These are phyloP conservation scores for Cephonodes hylas DNA, from an alignment of 2,888 invertebrate species.

Conservation along the genomic window DNA sequence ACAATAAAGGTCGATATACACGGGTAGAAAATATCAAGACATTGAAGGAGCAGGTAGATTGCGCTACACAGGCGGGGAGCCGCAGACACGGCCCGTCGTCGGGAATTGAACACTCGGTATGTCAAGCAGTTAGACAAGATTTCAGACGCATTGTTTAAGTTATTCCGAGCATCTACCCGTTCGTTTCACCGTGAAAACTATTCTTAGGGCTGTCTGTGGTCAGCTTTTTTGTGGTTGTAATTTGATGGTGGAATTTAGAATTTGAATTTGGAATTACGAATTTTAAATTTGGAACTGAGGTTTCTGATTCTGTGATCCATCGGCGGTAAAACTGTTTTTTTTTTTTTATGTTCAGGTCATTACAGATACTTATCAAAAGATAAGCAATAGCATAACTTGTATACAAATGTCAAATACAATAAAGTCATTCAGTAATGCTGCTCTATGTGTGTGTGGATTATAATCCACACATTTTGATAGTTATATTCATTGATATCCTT, in stretches of 20 bases:
- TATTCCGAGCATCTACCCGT: conserved; percentile 62
- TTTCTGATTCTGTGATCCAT: too few species aligned
- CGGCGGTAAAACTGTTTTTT: too few species aligned
- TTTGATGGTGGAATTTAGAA: background rate
- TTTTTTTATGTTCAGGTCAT: too few species aligned
- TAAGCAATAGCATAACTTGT: too few species aligned
- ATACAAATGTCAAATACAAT: too few species aligned
- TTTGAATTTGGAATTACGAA: background rate
- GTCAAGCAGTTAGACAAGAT: conserved; percentile 75
- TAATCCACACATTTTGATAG: too few species aligned
- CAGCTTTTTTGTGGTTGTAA: background rate
- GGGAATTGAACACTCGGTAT: conserved; percentile 67
- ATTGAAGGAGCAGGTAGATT: conserved; percentile 1
- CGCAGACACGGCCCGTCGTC: conserved; percentile 10
- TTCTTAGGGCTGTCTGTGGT: conserved; percentile 38
- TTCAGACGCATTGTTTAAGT: conserved; percentile 76
- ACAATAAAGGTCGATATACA: background rate
- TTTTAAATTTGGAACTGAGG: too few species aligned
- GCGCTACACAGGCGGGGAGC: background rate
- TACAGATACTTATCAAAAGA: too few species aligned
- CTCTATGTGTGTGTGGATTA: too few species aligned
- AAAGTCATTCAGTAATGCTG: too few species aligned
- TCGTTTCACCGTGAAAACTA: conserved; percentile 52
- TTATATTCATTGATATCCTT: too few species aligned
- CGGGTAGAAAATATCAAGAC: background rate